phyloP scores from a whole-genome alignment of 2,113 vertebrate species.

The Lepidiolamprologus cunningtoni region DNA sequence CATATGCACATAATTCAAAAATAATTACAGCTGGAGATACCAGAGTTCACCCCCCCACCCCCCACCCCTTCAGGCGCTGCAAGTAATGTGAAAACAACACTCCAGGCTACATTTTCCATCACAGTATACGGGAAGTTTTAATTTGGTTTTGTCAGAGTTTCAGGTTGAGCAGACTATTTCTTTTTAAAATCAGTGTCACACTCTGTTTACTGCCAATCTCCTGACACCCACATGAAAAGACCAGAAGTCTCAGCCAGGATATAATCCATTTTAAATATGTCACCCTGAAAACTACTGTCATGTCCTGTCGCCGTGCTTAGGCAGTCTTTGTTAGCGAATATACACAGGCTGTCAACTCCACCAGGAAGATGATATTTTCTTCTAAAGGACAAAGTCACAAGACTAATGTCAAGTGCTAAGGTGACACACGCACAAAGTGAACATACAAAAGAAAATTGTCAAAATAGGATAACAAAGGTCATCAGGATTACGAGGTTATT shows the following conservation, averaged over 20 bases:
- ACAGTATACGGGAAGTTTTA: background rate
- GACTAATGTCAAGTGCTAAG: background rate
- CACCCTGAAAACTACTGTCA: background rate
- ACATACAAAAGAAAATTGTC: accelerated
- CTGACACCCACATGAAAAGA: background rate
- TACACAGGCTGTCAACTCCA: background rate
- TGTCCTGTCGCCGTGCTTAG: background rate
- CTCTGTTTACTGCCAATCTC: background rate
- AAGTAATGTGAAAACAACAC: background rate
- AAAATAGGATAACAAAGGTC: background rate
- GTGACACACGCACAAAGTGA: background rate
- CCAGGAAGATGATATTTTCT: background rate
- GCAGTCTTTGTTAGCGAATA: background rate
- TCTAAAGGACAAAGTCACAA: background rate
- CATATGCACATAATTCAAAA: background rate
- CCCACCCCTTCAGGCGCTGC: background rate
- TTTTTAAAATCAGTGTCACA: background rate
- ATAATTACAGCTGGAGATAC: background rate
- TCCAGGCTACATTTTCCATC: background rate
- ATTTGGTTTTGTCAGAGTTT: background rate
- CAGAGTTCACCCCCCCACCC: background rate
- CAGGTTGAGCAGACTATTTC: background rate
- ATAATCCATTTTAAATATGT: background rate
- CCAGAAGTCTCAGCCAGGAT: background rate
- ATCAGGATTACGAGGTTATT: background rate